A percentile compares a stretch with the other conserved stretches of the same genome.
Evolutionary conservation across 2,888 invertebrate genomes (phyloP).

Genomic region (Uloborus plumipes): DNA sequence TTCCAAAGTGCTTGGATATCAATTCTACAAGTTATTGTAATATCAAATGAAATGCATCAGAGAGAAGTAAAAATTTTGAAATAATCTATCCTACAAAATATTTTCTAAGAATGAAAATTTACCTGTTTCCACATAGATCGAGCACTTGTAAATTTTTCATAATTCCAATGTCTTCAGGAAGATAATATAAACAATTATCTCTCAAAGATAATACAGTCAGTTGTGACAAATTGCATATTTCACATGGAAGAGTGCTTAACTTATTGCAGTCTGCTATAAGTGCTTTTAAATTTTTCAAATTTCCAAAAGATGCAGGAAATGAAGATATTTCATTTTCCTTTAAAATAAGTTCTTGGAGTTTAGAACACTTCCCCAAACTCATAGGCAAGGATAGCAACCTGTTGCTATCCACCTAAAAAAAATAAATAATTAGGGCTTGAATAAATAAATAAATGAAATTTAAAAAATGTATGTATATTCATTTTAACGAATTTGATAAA

Average conservation of each 20-base stretch:
- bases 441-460: not conserved
- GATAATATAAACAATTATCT: slow-evolving; percentile 91
- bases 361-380: slow-evolving; percentile 82
- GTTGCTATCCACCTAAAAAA: slow-evolving; percentile 72
- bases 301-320: slow-evolving; percentile 91
- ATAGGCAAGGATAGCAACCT: slow-evolving; percentile 72
- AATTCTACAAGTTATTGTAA: no score
- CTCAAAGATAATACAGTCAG: slow-evolving; percentile 95
- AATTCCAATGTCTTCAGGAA: slow-evolving; percentile 93
- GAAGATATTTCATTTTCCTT: slow-evolving; percentile 97
- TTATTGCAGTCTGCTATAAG: slow-evolving; percentile 98
- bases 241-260: slow-evolving; percentile 87
- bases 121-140: slow-evolving; percentile 96
- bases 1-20: no score
- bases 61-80: no score
- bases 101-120: slow-evolving; percentile 4
- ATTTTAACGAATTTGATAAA: not conserved
- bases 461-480: not conserved
- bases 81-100: no score
- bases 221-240: slow-evolving; percentile 87
- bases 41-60: no score
- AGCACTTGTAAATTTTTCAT: slow-evolving; percentile 93
- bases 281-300: slow-evolving; percentile 90
- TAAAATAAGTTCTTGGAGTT: slow-evolving; percentile 94
- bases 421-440: slow-evolving; percentile 41